Percentiles rank a stretch among this genome's conserved stretches.
Conservation (phyloP, 1,140 invertebrate species). For the Leptestheria dahalacensis region DNA sequence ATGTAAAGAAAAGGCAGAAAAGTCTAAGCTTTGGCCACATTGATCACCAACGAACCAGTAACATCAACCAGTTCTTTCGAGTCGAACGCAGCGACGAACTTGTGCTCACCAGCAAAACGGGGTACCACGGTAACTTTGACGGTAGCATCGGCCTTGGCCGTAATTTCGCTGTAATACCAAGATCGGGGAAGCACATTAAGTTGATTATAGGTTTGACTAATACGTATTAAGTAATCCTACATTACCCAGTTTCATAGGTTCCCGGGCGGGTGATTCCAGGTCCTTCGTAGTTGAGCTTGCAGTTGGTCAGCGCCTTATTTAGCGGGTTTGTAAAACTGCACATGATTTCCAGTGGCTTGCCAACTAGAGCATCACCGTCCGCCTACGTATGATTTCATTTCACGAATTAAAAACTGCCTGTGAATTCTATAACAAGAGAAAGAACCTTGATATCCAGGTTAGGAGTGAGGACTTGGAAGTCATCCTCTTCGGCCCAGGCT, state of each 20-base stretch:
- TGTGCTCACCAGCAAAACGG: constrained; percentile 32
- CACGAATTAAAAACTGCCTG: not conserved
- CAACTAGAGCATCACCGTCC: constrained; percentile 37
- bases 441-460: constrained; percentile 37
- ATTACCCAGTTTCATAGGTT: constrained; percentile 32
- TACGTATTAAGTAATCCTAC: not conserved
- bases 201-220: constrained; percentile 3
- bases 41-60: constrained; percentile 37
- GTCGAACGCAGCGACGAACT: constrained; percentile 45
- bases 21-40: constrained; percentile 27
- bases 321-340: constrained; percentile 54
- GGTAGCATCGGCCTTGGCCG: constrained; percentile 33
- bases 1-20: too few relatives aligned
- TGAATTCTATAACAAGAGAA: not conserved
- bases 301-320: constrained; percentile 39
- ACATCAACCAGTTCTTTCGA: constrained; percentile 47
- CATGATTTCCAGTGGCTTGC: constrained; percentile 34
- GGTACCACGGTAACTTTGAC: constrained; percentile 39
- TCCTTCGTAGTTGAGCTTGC: constrained; percentile 48
- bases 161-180: constrained; percentile 35
- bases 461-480: constrained; percentile 55
- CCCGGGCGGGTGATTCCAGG: constrained; percentile 43
- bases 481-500: constrained; percentile 56
- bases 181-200: not conserved
- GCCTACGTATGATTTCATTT: constrained; percentile 35